Base-by-base conservation (phyloP, 2,113 vertebrate genomes). In the Cyprinodon tularosa region DNA sequence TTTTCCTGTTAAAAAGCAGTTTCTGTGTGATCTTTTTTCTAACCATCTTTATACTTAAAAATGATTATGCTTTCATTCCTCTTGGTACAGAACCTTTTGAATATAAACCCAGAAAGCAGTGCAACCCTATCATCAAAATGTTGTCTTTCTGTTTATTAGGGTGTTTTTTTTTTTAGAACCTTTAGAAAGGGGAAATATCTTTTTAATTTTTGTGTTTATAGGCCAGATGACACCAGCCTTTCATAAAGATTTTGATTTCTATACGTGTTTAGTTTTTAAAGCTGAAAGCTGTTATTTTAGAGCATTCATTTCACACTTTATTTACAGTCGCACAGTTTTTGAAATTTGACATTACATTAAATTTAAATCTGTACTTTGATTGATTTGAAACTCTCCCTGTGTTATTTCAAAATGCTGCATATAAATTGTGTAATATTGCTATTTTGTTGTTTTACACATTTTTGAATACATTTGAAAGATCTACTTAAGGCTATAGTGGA, bases 21-120 rank as follows among this genome's bases (percentile, higher is more conserved):
- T 84, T 39, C 71, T 84, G 79, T 85, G 72, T 71, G 78, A 45
- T 84, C 64, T 63, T 65, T 40, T 37, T 65, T 57, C 72, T 42
- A 65, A 29, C 53, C 73, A 71, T 68, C 67, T 66, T 15, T 42
- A 29, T 47, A 2, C 36, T 72, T 42, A 42, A 4, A 45, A 39
- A 20, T 2, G 29, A 10, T 6, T 17, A 15, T 60, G 36, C 29
- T 74, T 77, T 40, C 67, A 42, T 65, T 50, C 57, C 47, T 11
- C 15, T 66, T 1, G 48, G 8, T 13, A 61, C 29, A 68, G 7
- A 66, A 20, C n/a, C 40, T 22, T 74, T 50, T 40, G 29, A 64
- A 12, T 36, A 72, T 81, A 17, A 77, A 77, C 9, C 61, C 77
- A 77, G 68, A 60, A 74, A 59, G 74, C 4, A 13, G 10, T 68